Evolutionary conservation across 2,113 vertebrate genomes (phyloP), one percentile per base, ranked within the genome.

Genomic region (Bolborhynchus lineola): DNA sequence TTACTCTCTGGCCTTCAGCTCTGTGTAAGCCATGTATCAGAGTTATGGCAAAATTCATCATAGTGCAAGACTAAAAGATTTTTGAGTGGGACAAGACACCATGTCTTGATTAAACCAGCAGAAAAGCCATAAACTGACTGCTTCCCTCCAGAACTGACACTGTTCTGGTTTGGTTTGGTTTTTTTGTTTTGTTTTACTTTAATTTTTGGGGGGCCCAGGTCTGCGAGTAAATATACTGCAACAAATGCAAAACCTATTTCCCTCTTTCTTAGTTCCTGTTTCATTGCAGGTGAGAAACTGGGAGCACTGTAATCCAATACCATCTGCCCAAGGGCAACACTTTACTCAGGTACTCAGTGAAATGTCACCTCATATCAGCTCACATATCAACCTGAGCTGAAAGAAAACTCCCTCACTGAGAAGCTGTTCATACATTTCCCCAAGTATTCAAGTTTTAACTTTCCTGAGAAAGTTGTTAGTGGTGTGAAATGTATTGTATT

Each of bases 21-120:
- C 46, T 46, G 13, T 78, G 42, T 74, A 23, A 93, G 82, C 37
- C 68, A n/a, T 88, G 33, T 16, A 25, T 90, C 79, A 93, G n/a
- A 64, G 26, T 81, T 93, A 52, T 33, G 35, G 76, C 60, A 83
- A 93, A 86, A 96, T 82, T 75, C 42, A 67, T 95, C 88, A 64
- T 33, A 47, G 31, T 71, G 50, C 33, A 64, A 60, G 50, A 88
- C 68, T 71, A 44, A 78, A 86, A 86, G 49, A 14, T 91, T 60
- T 57, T 64, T 57, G 76, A 42, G 46, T 55, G 24, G 60, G 35
- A 60, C 53, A 71, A 72, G 68, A 79, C 21, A 69, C n/a, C 1
- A 1, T 35, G 72, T 72, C 68, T 87, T 95, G 82, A 96, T 94
- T 81, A 96, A 90, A 78, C 26, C 25, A 42, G 11, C 13, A 60